A percentile compares a stretch with the other conserved stretches of the same genome.
These are phyloP conservation scores for Lepidiolamprologus cunningtoni DNA, from an alignment of 2,113 vertebrate species.

Conservation along the genomic window DNA sequence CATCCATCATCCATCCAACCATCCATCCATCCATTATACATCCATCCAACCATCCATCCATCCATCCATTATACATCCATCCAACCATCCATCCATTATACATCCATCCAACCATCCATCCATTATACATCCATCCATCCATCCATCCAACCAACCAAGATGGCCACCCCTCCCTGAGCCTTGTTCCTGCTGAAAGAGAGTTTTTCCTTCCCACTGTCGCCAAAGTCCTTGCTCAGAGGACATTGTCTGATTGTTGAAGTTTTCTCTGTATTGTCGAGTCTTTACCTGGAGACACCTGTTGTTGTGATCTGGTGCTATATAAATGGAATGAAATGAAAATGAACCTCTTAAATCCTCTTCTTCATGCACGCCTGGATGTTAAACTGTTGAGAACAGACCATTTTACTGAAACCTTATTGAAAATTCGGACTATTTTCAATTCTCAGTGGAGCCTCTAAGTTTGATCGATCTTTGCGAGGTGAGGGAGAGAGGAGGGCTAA, in stretches of 20 bases:
- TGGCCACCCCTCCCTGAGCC: not conserved
- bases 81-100: too few relatives aligned
- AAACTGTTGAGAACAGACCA: not conserved
- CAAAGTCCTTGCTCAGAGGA: not conserved
- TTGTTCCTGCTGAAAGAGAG: not conserved
- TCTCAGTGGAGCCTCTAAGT: not conserved
- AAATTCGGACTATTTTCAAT: accelerated
- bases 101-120: accelerated
- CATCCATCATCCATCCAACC: not conserved
- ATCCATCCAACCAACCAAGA: not conserved
- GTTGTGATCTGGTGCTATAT: not conserved
- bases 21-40: accelerated
- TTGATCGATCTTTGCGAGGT: not conserved
- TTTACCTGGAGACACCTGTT: not conserved
- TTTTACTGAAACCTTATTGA: not conserved
- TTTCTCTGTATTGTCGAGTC: not conserved
- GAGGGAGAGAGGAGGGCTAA: not conserved
- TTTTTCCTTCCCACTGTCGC: not conserved
- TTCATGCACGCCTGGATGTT: not conserved
- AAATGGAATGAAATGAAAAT: not conserved
- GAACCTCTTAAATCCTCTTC: not conserved
- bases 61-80: accelerated
- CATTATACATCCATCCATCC: too few relatives aligned
- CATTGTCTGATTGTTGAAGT: not conserved
- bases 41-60: not conserved